phyloP scores from a whole-genome alignment of 2,888 invertebrate species.

The Trachelus iudaicus region DNA sequence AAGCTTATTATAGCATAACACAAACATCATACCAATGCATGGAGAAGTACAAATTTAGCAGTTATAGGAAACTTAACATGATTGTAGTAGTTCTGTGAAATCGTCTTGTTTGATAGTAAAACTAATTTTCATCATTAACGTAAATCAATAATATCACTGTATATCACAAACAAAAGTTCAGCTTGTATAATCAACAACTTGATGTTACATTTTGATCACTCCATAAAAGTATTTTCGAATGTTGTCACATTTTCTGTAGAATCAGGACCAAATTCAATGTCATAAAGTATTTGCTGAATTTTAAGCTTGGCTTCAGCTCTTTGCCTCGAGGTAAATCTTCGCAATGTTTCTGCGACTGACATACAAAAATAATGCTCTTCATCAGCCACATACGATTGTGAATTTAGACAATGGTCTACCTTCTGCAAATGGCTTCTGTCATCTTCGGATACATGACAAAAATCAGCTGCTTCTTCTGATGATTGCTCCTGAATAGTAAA shows the following conservation, averaged over 20 bases:
- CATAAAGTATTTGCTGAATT: slow-evolving; percentile 18
- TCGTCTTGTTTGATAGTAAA: no score
- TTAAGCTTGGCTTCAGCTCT: slow-evolving; percentile 17
- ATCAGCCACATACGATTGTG: slow-evolving; percentile 16
- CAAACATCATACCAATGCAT: no score
- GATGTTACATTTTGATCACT: neutral
- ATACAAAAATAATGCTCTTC: slow-evolving; percentile 22
- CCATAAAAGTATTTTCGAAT: slow-evolving; percentile 17
- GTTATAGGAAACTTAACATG: no score
- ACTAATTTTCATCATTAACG: no score
- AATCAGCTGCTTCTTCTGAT: slow-evolving; percentile 14
- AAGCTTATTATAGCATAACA: no score
- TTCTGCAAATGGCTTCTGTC: slow-evolving; percentile 12
- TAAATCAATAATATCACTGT: no score
- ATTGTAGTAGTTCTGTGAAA: no score
- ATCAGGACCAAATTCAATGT: slow-evolving; percentile 15
- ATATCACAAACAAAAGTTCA: no score
- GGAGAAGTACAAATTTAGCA: no score
- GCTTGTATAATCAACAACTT: no score
- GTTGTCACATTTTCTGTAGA: slow-evolving; percentile 7
- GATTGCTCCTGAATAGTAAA: slow-evolving; percentile 13
- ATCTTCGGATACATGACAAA: slow-evolving; percentile 13
- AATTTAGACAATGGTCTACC: slow-evolving; percentile 15
- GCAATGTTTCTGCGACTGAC: slow-evolving; percentile 18
- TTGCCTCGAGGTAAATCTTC: slow-evolving; percentile 15